Conservation (phyloP, 1,140 invertebrate genomes). For the Drosophila kepulauana region DNA sequence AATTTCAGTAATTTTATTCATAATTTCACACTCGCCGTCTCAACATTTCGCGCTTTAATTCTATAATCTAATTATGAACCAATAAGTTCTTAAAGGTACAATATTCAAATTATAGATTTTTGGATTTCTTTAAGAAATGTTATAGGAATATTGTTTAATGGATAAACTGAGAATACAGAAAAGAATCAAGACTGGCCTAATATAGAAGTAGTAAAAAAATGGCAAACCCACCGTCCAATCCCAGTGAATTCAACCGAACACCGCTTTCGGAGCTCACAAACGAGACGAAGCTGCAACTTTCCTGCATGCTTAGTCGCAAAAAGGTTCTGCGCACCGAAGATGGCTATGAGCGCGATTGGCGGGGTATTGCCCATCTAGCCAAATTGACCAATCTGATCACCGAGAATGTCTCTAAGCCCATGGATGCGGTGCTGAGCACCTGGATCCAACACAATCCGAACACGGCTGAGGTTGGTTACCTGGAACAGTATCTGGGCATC, state of each 20-base stretch:
- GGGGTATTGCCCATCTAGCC: constrained; percentile 87
- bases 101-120: too few species aligned
- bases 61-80: too few species aligned
- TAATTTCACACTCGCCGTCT: too few species aligned
- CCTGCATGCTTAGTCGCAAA: constrained; percentile 87
- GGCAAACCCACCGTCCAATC: too few species aligned
- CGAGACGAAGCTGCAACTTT: constrained; percentile 85
- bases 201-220: too few species aligned
- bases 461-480: constrained; percentile 85
- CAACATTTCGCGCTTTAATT: too few species aligned
- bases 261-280: constrained; percentile 84
- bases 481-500: constrained; percentile 86
- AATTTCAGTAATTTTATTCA: too few species aligned
- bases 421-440: constrained; percentile 85
- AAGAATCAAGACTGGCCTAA: too few species aligned
- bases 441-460: constrained; percentile 84
- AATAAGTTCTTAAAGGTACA: too few species aligned
- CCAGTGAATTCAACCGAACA: constrained; percentile 64
- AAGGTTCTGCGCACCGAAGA: constrained; percentile 87
- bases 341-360: constrained; percentile 89
- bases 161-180: too few species aligned
- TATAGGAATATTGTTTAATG: too few species aligned
- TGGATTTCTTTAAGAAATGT: too few species aligned
- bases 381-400: constrained; percentile 60
- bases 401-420: constrained; percentile 85